Conservation (phyloP, 2,888 invertebrate genomes). For the Chloromyia formosa region DNA sequence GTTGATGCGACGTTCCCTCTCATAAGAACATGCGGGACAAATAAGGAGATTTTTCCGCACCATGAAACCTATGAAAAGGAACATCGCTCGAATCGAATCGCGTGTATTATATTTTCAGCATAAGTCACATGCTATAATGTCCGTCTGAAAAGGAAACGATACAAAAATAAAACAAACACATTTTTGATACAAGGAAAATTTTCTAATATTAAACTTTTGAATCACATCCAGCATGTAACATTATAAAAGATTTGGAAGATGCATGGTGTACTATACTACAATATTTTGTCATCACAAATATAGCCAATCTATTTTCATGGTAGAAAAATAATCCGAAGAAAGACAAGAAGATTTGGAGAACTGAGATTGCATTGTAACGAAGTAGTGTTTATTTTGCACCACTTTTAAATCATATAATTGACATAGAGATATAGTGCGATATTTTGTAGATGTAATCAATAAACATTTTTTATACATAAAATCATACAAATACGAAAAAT, state of each 20-base stretch:
- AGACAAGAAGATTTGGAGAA: conserved; percentile 1
- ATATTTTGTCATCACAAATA: neutral
- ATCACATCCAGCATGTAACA: neutral
- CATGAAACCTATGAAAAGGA: no score
- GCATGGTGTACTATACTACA: no score
- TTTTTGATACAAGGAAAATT: neutral
- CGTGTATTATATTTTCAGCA: no score
- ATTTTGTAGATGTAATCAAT: conserved; percentile 21
- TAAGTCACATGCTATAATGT: neutral
- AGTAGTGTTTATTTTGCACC: neutral
- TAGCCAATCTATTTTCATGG: neutral
- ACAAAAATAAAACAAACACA: neutral
- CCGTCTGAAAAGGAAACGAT: neutral
- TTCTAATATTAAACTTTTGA: neutral
- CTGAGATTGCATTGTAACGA: neutral
- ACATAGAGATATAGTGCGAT: conserved; percentile 14
- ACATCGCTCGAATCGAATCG: no score
- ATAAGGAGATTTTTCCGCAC: no score
- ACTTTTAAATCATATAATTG: conserved; percentile 6
- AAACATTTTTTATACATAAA: conserved; percentile 9
- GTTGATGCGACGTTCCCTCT: no score
- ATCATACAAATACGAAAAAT: conserved; percentile 1
- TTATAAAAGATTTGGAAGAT: no score
- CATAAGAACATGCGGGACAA: no score
- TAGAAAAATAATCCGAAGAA: neutral